Percentiles rank a stretch among this genome's conserved stretches.
Evolutionary conservation across 2,888 invertebrate genomes (phyloP).

Genomic region (Scelioninae gen. 2): DNA sequence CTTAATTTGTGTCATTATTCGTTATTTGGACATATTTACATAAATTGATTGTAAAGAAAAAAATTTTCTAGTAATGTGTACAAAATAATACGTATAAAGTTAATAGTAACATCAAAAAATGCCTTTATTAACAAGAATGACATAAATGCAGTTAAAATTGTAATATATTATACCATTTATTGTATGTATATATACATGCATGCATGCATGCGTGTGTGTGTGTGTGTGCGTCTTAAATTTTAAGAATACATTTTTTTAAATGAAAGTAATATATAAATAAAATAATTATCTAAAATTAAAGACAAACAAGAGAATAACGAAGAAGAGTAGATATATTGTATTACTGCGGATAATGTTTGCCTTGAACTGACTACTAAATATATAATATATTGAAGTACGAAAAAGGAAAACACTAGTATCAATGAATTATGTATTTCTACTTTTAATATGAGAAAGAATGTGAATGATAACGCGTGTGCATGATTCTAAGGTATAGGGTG

Average conservation of each 20-base stretch:
- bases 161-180: slow-evolving; percentile 73
- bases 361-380: slow-evolving; percentile 74
- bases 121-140: slow-evolving; percentile 72
- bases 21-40: slow-evolving; percentile 65
- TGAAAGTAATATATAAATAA: slow-evolving; percentile 75
- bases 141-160: slow-evolving; percentile 66
- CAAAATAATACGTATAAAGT: slow-evolving; percentile 68
- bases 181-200: slow-evolving; percentile 74
- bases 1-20: slow-evolving; percentile 38
- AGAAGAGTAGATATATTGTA: slow-evolving; percentile 72
- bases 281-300: slow-evolving; percentile 65
- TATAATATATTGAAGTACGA: slow-evolving; percentile 64
- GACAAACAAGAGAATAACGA: slow-evolving; percentile 68
- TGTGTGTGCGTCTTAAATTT: slow-evolving; percentile 74
- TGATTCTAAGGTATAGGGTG: slow-evolving; percentile 42
- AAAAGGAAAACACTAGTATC: slow-evolving; percentile 67
- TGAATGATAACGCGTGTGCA: slow-evolving; percentile 27
- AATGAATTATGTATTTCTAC: slow-evolving; percentile 74
- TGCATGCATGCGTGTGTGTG: too few species aligned
- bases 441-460: slow-evolving; percentile 71
- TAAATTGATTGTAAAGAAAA: slow-evolving; percentile 58
- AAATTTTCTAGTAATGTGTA: slow-evolving; percentile 65
- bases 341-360: slow-evolving; percentile 74
- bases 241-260: slow-evolving; percentile 74
- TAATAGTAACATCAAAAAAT: slow-evolving; percentile 74